Evolutionary conservation across 1,140 invertebrate genomes (phyloP), one percentile per base, ranked within the genome.

Genomic region (Andricus grossulariae): DNA sequence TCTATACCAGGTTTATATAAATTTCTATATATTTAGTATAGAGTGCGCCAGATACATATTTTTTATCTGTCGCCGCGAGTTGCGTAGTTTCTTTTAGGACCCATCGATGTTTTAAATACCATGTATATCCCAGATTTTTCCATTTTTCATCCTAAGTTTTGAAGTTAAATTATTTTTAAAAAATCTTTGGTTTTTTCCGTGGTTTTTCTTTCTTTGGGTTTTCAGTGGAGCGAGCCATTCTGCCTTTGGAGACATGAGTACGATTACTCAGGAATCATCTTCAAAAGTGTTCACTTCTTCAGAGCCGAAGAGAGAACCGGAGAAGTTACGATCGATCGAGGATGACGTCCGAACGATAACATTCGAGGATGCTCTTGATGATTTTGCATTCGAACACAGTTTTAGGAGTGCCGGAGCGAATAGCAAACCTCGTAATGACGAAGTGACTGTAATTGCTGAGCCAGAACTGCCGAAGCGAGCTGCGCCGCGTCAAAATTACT

Each of bases 171-270:
- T 32, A 3, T 5, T 32, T 32, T 32, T 32, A 32, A 32, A 32
- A 32, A 32, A 32, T 32, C 25, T 25, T 25, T 3, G 25, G 4
- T 3, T 32, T 15, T 70, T 73, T 73, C 21, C 66, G 21, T 32
- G 12, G 18, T 52, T 52, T 45, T 70, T 6, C 19, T 60, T 16
- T 52, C 51, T 51, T 72, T 84, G 72, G 86, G 49, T 89, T 88
- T 90, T n/a, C 83, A 96, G 95, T 78, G 95, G 94, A 77, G 94
- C 98, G 51, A 97, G 97, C 83, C 98, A 99, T 92, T 99, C 97
- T 12, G 97, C 97, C 13, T 88, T 98, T 55, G 95, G 94, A 72
- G 98, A 99, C 87, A 99, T 99, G 97, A 94, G 96, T 84, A 94
- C 94, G 8, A 98, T 99, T 84, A 95, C 97, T 87, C 98, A 99